Evolutionary conservation across 1,140 invertebrate genomes (phyloP).

Genomic region (Copidosoma floridanum): DNA sequence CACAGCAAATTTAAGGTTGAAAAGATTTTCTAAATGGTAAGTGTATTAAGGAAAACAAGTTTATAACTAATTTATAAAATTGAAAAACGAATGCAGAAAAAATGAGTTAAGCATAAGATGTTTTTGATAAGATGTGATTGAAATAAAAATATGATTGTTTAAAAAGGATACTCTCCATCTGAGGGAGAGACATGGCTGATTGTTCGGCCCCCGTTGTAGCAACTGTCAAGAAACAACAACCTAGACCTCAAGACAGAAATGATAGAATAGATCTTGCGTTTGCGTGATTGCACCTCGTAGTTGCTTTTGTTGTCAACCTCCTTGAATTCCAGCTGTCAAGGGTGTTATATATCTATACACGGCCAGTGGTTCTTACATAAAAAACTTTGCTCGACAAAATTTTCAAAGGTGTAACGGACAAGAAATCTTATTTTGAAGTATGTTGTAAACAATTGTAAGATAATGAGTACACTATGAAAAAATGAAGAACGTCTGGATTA

Average conservation of each 20-base stretch:
- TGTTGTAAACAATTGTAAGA: no score
- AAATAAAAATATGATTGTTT: no score
- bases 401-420: no score
- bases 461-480: no score
- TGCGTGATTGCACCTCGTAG: background rate
- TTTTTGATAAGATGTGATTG: slow-evolving; percentile 14
- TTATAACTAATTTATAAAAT: slow-evolving; percentile 6
- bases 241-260: slow-evolving; percentile 21
- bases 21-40: slow-evolving; percentile 77
- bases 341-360: background rate
- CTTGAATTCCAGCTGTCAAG: background rate
- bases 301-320: background rate
- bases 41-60: slow-evolving; percentile 18
- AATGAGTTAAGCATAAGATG: slow-evolving; percentile 1
- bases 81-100: background rate
- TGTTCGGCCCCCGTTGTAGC: slow-evolving; percentile 74
- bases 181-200: slow-evolving; percentile 71
- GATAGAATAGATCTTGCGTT: slow-evolving; percentile 5
- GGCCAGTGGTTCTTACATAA: slow-evolving; percentile 1
- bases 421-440: no score
- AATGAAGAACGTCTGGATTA: no score
- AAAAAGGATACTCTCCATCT: slow-evolving; percentile 87
- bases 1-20: slow-evolving; percentile 97
- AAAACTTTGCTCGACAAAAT: no score
- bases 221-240: slow-evolving; percentile 41